Conservation (phyloP, 2,888 invertebrate genomes). For the Spodoptera littoralis region DNA sequence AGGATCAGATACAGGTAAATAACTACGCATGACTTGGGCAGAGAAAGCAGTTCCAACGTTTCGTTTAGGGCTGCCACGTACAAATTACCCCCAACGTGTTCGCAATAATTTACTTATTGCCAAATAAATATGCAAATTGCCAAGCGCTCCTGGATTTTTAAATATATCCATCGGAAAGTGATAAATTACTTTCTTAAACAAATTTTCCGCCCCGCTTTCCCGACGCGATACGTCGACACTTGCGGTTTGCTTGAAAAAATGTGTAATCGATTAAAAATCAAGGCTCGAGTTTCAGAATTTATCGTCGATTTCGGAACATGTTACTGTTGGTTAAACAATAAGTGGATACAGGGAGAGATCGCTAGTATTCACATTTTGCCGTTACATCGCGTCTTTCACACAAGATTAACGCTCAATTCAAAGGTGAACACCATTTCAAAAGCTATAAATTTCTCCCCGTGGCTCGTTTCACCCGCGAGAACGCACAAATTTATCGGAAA, state of each 20-base stretch:
- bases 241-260: slow-evolving; percentile 37
- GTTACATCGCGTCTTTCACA: slow-evolving; percentile 79
- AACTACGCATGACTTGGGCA: slow-evolving; percentile 78
- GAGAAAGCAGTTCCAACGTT: slow-evolving; percentile 77
- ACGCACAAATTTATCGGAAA: slow-evolving; percentile 86
- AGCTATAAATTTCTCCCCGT: slow-evolving; percentile 82
- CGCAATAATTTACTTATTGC: slow-evolving; percentile 50
- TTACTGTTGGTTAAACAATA: slow-evolving; percentile 50
- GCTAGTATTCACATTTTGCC: slow-evolving; percentile 67
- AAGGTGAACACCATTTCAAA: slow-evolving; percentile 84
- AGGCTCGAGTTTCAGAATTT: slow-evolving; percentile 15
- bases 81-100: slow-evolving; percentile 63
- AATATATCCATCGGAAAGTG: slow-evolving; percentile 53
- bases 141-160: slow-evolving; percentile 42
- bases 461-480: slow-evolving; percentile 83
- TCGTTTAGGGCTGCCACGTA: slow-evolving; percentile 68
- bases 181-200: slow-evolving; percentile 60
- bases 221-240: slow-evolving; percentile 44
- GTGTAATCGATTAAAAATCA: slow-evolving; percentile 43
- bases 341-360: slow-evolving; percentile 57
- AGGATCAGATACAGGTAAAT: slow-evolving; percentile 86
- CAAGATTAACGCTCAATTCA: slow-evolving; percentile 87
- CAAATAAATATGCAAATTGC: slow-evolving; percentile 58
- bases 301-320: slow-evolving; percentile 22
- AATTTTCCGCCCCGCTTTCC: slow-evolving; percentile 49